phyloP scores from a whole-genome alignment of 2,113 vertebrate species.

The Gopherus evgoodei region DNA sequence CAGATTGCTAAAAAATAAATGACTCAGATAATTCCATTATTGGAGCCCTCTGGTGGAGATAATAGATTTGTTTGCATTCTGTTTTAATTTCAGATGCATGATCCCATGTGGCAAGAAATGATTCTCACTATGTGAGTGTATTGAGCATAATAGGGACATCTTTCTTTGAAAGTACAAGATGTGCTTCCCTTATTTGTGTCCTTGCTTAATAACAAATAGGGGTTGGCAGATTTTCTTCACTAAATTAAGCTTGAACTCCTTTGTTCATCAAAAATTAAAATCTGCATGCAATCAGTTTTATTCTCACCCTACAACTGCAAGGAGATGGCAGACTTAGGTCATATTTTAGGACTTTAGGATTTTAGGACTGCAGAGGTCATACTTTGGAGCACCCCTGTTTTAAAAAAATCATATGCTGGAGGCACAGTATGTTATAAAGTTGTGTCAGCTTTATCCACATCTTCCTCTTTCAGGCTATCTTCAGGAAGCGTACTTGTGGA shows the following conservation, averaged over 20 bases:
- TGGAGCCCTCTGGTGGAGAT: conserved; percentile 57
- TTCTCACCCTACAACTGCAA: not conserved
- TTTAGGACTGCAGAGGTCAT: not conserved
- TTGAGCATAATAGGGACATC: not conserved
- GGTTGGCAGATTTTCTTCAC: not conserved
- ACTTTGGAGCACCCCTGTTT: not conserved
- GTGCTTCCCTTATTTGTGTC: not conserved
- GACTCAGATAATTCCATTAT: not conserved
- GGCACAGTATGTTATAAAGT: not conserved
- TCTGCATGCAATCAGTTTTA: not conserved
- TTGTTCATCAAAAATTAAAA: not conserved
- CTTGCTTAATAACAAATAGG: not conserved
- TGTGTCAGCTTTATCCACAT: not conserved
- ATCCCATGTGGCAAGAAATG: not conserved
- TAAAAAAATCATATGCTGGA: not conserved
- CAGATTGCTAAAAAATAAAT: not conserved
- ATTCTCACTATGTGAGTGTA: not conserved
- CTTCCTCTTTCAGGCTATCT: conserved; percentile 88
- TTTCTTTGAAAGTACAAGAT: not conserved
- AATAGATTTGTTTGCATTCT: not conserved
- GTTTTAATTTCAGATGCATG: not conserved
- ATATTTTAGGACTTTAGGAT: not conserved
- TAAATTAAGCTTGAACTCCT: not conserved
- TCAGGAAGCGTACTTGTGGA: conserved; percentile 97
- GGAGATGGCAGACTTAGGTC: rapidly evolving